Base-by-base conservation (phyloP, 2,888 invertebrate genomes). In the Chalcosyrphus nemorum region DNA sequence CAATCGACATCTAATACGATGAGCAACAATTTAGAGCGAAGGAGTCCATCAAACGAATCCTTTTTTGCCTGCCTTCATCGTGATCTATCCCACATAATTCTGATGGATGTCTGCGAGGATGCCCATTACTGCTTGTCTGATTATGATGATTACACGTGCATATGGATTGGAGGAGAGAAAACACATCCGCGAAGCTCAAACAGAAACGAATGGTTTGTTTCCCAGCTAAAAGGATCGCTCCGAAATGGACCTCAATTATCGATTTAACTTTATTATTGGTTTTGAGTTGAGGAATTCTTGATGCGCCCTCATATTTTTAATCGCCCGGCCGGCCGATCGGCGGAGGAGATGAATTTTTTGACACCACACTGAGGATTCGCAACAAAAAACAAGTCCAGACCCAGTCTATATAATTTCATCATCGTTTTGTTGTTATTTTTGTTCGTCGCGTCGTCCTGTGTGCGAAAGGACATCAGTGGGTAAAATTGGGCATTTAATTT, bases 261-360 rank as follows among this genome's bases (percentile, higher is more conserved):
- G 90, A 91, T 91, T 91, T 91, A 91, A 90, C 87, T 91, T 91
- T 91, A 91, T 91, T 91, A 91, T 91, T 91, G 90, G 91, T 90
- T 91, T 90, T 90, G 89, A 89, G 68, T 70, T 80, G 41, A n/a
- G n/a, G n/a, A 56, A 56, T 47, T 66, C 29, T 38, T 47, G 50
- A 57, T 72, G 56, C 27, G n/a, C 19, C 7, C 41, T 52, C 13
- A 13, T 59, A 24, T 43, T 65, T 45, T 21, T 57, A 15, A 66
- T 54, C 54, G 45, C n/a, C 27, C 11, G 13, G 17, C 19, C 35
- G 17, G 3, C 11, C n/a, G n/a, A n/a, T 11, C 7, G 38, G 4
- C 50, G n/a, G 17, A 41, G 15, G 43, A 63, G 41, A 54, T 65
- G 70, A 57, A 84, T 80, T 84, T 61, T 65, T 84, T 80, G 84